A percentile compares a stretch with the other conserved stretches of the same genome.
Evolutionary conservation across 92 coral and sea anemone species (phyloP).

Genomic region (Virgularia gustaviana): DNA sequence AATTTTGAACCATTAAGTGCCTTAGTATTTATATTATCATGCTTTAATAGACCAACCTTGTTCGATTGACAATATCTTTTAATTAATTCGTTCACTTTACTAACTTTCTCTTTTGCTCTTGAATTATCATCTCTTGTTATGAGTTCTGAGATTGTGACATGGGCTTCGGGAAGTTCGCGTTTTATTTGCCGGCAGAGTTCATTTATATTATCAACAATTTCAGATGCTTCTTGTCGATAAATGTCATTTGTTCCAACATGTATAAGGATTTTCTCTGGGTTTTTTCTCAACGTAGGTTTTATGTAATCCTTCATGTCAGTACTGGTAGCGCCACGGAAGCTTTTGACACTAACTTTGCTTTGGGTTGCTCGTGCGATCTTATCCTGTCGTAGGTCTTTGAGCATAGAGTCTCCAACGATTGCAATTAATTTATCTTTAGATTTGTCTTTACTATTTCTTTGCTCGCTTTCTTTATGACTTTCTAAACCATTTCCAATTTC

Average conservation of each 20-base stretch:
- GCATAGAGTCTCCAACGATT: too few species aligned
- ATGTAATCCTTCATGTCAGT: not conserved
- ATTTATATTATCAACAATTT: not conserved
- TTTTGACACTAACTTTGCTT: not conserved
- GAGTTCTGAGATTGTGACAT: not conserved
- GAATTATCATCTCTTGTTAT: not conserved
- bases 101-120: not conserved
- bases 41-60: not conserved
- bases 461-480: too few species aligned
- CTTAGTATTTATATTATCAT: not conserved
- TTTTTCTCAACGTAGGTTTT: not conserved
- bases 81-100: not conserved
- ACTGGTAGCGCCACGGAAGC: not conserved
- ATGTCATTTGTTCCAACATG: conserved; percentile 2
- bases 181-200: not conserved
- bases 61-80: not conserved
- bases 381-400: too few species aligned
- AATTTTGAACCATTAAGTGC: too few species aligned
- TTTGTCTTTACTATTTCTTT: too few species aligned
- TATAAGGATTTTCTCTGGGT: not conserved
- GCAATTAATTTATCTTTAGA: too few species aligned
- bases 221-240: not conserved
- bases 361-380: not conserved
- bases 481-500: too few species aligned
- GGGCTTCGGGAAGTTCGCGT: not conserved